A percentile compares a stretch with the other conserved stretches of the same genome.
phyloP scores from a whole-genome alignment of 2,113 vertebrate genomes.

The Pterocles burchelli region DNA sequence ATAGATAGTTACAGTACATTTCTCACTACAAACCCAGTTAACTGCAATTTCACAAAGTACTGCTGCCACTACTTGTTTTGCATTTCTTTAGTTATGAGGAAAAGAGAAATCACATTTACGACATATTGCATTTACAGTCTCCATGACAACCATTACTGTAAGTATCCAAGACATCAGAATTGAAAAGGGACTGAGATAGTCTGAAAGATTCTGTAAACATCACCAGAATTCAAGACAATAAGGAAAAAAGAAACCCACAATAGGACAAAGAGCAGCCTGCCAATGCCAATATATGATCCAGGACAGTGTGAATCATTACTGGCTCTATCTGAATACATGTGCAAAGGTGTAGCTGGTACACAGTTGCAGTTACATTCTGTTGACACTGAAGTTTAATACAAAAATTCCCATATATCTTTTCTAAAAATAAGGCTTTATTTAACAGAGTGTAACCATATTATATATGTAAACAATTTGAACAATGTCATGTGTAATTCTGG shows the following conservation, averaged over 20 bases:
- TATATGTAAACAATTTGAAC: neutral
- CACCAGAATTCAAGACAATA: neutral
- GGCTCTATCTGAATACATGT: neutral
- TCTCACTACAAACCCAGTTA: neutral
- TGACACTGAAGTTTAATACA: neutral
- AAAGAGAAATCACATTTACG: slow-evolving; percentile 4
- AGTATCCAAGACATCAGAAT: neutral
- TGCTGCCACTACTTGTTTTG: neutral
- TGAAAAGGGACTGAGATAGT: neutral
- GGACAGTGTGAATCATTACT: neutral
- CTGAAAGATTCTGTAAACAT: neutral
- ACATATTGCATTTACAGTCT: neutral
- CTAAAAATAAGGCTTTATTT: slow-evolving; percentile 42
- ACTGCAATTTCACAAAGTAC: neutral
- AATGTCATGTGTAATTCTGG: neutral
- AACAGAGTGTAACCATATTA: neutral
- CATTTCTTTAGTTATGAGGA: neutral
- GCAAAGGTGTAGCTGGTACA: neutral
- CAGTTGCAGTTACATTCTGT: neutral
- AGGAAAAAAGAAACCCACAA: neutral
- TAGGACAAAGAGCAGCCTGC: neutral
- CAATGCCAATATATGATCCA: neutral
- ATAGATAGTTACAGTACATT: neutral
- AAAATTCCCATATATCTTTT: slow-evolving; percentile 12
- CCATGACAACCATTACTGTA: neutral